A percentile compares a stretch with the other conserved stretches of the same genome.
These are phyloP conservation scores for Falco punctatus DNA, from an alignment of 2,113 vertebrate genomes.

Conservation along the genomic window DNA sequence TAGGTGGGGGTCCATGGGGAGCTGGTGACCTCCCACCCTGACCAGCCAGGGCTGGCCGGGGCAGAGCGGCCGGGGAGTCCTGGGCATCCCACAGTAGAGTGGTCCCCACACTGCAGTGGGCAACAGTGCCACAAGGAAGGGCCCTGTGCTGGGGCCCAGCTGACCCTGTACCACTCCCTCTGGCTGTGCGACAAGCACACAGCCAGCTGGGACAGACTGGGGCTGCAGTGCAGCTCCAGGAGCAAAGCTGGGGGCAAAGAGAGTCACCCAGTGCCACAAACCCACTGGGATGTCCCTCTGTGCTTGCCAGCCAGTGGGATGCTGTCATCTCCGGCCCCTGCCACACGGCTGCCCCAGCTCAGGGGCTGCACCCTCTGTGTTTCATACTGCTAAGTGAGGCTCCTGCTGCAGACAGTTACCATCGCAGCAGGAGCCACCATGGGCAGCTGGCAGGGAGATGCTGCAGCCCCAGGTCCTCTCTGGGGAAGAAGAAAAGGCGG, in stretches of 20 bases:
- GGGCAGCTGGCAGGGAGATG: accelerated
- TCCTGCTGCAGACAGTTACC: background rate
- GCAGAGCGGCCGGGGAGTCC: too few relatives aligned
- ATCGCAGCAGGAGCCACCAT: accelerated
- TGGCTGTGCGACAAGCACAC: accelerated
- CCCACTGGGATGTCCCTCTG: background rate
- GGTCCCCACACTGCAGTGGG: accelerated
- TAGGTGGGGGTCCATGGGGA: background rate
- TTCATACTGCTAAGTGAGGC: background rate
- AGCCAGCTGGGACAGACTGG: background rate
- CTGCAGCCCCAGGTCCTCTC: background rate
- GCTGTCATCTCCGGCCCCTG: background rate
- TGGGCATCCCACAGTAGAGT: too few relatives aligned
- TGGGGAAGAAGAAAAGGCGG: background rate
- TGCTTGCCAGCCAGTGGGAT: background rate
- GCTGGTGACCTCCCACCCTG: background rate
- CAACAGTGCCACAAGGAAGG: background rate
- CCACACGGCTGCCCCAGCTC: too few relatives aligned
- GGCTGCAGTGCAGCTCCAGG: background rate
- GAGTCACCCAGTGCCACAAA: background rate
- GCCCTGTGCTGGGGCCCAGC: too few relatives aligned
- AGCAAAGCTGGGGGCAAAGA: background rate
- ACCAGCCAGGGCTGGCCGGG: too few relatives aligned
- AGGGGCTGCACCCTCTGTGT: background rate
- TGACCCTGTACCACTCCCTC: accelerated